A percentile compares a stretch with the other conserved stretches of the same genome.
Evolutionary conservation across 2,797 vertebrate species (phyloP).

Genomic region (Paedocypris micromegethes): DNA sequence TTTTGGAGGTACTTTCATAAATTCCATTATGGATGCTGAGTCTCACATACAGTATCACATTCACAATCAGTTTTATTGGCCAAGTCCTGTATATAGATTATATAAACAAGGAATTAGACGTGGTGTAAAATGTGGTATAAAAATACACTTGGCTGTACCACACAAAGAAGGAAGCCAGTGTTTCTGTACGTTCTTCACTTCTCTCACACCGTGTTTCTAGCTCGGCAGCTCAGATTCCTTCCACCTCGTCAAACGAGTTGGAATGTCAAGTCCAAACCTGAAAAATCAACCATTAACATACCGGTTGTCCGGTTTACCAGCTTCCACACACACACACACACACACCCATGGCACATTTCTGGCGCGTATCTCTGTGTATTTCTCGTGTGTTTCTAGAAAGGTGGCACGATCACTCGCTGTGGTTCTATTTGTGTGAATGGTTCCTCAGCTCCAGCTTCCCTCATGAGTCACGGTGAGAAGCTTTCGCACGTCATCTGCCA

Average conservation of each 20-base stretch:
- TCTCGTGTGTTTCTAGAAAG: conserved; percentile 2
- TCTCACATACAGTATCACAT: too few relatives aligned
- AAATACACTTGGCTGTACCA: too few relatives aligned
- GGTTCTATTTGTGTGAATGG: conserved; percentile 3
- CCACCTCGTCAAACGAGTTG: conserved; percentile 6
- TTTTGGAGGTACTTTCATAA: too few relatives aligned
- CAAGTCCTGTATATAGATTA: too few relatives aligned
- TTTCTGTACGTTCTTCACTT: conserved; percentile 1
- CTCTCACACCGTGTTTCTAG: conserved; percentile 1
- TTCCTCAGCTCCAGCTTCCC: conserved; percentile 10
- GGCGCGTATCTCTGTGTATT: neutral
- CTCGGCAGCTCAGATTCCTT: neutral
- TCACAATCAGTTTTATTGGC: too few relatives aligned
- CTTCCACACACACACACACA: neutral
- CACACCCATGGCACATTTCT: neutral
- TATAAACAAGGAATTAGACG: too few relatives aligned
- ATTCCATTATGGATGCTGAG: too few relatives aligned
- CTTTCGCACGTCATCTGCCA: conserved; percentile 1
- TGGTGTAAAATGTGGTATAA: too few relatives aligned
- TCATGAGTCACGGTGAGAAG: conserved; percentile 29
- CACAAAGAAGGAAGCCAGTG: too few relatives aligned
- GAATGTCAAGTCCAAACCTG: neutral
- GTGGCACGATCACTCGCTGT: conserved; percentile 4
- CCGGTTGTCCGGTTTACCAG: neutral
- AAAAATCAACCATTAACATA: neutral